Evolutionary conservation across 2,797 vertebrate species (phyloP), one percentile per base, ranked within the genome.

Genomic region (Mallotus villosus): DNA sequence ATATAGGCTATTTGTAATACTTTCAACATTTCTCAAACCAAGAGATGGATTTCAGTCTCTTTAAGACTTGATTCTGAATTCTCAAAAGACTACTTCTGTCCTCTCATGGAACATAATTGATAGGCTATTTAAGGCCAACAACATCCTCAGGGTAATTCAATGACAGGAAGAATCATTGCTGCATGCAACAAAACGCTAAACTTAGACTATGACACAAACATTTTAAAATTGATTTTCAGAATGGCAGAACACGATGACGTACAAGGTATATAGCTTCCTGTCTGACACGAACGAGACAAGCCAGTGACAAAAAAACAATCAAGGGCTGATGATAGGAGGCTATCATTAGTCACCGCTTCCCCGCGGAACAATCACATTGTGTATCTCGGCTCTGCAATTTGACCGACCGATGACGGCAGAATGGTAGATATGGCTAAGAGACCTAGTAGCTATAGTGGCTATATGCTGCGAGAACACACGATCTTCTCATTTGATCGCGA

Each of bases 321-420:
- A 79, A 65, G 61, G 3, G 75, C 70, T 46, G 82, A 81, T 68
- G 53, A 37, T 73, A 70, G 41, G 17, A 9, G 7, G 53, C 5
- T 22, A 9, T 64, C 68, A 78, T 87, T 83, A 89, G 78, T 87
- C 87, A 86, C 85, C 78, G 34, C 81, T 78, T 80, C 80, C 66
- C 60, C 71, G 58, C 57, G 29, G 27, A 75, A 71, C 67, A 63
- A 12, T 37, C 59, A 16, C 9, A 61, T n/a, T 1, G 9, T 29
- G 16, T 5, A 12, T 41, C 17, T 25, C 8, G 24, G 25, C 68
- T 25, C 34, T 27, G 53, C 22, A 27, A 16, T 24, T 76, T 64
- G 81, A 72, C 62, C 70, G 70, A 71, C 77, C 69, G 73, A 73
- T 76, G 55, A 71, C 70, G 78, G 32, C 32, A 34, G 32, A 34